Evolutionary conservation across 35 echinoderm and acorn worm species (phyloP), one percentile per base, ranked within the genome.

Genomic region (Lytechinus variegatus): DNA sequence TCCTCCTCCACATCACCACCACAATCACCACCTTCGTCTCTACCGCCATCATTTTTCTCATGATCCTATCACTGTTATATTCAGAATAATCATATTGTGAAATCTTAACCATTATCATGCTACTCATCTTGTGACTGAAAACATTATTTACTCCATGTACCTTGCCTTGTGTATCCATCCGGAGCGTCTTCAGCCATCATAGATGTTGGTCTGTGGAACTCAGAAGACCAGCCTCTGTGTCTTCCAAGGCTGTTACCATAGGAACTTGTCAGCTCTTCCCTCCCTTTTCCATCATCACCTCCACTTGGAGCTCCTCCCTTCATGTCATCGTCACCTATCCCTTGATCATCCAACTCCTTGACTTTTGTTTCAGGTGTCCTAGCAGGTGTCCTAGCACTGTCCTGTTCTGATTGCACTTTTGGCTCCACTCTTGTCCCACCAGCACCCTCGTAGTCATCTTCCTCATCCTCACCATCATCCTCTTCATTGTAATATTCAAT

Each of bases 191-290:
- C 53, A 54, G 92, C 4, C 53, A 55, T 57, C 53, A 16, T 4
- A 4, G 92, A 24, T 93, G 92, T 53, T n/a, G 92, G 53, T 57
- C 53, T 27, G 27, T 57, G 95, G 89, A 99, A 99, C 28, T 97
- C 94, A 28, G 98, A 99, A 14, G 98, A 99, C 98, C 98, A 99
- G 24, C 98, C 98, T 8, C 97, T 94, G 72, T 89, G 94, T 4
- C 87, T 94, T 1, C 95, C 95, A 24, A 99, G 91, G 91, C 98
- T 97, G 96, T 99, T 99, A 86, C 98, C 98, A 27, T 95, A 79
- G 86, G 87, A 94, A 96, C 89, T 96, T 0, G 87, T 52, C 8
- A 54, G 51, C 11, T 95, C 94, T 54, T 97, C 66, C 66, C 21
- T 95, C 12, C 95, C 97, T 9, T 55, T 27, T 33, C 10, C 58